Percentiles rank a stretch among this genome's conserved stretches.
Evolutionary conservation across 2,113 vertebrate genomes (phyloP).

Genomic region (Pygoscelis adeliae): DNA sequence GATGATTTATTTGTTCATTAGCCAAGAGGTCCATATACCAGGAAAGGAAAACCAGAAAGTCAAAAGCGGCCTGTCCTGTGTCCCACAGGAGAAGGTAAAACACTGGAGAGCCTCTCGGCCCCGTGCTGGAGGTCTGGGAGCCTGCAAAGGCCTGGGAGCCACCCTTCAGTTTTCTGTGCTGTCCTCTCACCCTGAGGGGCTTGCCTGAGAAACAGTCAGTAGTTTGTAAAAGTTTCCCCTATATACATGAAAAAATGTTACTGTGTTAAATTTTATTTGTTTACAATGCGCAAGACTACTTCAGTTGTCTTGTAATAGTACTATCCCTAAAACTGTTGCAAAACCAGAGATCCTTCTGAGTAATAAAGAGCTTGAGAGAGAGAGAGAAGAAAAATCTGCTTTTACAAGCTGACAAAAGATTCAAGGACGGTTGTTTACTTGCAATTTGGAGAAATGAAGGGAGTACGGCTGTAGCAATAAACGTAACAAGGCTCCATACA

Average conservation of each 20-base stretch:
- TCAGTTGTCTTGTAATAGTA: not conserved
- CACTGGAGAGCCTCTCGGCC: not conserved
- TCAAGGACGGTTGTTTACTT: not conserved
- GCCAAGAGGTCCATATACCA: not conserved
- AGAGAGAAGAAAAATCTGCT: not conserved
- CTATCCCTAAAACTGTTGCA: not conserved
- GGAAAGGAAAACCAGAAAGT: not conserved
- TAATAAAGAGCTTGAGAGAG: not conserved
- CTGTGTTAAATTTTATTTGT: not conserved
- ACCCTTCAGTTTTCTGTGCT: not conserved
- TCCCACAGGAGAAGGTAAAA: not conserved
- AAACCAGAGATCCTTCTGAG: not conserved
- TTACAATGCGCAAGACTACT: not conserved
- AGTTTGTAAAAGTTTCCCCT: not conserved
- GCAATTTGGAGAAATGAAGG: not conserved
- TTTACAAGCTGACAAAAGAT: not conserved
- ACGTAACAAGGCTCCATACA: not conserved
- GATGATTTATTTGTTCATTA: not conserved
- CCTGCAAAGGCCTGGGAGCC: not conserved
- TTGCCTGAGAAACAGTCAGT: not conserved
- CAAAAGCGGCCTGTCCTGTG: not conserved
- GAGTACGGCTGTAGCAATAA: not conserved
- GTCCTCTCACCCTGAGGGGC: not conserved
- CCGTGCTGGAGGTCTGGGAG: not conserved
- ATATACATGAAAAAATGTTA: not conserved